A percentile compares a stretch with the other conserved stretches of the same genome.
Evolutionary conservation across 2,113 vertebrate species (phyloP).

Genomic region (Canis aureus): DNA sequence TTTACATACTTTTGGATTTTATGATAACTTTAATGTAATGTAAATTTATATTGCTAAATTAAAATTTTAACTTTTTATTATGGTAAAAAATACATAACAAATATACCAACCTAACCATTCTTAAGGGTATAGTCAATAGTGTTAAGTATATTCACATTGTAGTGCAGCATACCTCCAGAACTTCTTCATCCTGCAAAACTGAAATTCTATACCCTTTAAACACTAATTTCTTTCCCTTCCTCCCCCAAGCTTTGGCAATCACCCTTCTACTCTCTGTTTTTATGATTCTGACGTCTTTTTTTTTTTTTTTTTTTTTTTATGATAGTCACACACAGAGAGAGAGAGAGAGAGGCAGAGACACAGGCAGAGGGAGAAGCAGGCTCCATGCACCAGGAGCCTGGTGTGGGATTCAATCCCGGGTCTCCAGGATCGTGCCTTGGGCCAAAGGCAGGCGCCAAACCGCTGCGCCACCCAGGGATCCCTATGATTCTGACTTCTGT

Average conservation of each 20-base stretch:
- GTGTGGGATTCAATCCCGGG: no score
- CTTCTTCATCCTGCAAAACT: neutral
- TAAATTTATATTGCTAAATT: neutral
- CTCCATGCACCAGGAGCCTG: no score
- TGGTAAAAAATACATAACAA: neutral
- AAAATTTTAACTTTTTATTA: neutral
- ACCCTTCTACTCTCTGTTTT: neutral
- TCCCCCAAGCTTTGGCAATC: neutral
- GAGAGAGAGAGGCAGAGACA: no score
- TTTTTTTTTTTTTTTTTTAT: no score
- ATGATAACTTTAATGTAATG: neutral
- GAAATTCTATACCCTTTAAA: neutral
- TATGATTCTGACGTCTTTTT: neutral
- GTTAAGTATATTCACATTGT: slow-evolving; percentile 2
- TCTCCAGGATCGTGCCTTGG: no score
- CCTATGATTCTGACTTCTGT: neutral
- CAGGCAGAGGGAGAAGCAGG: no score
- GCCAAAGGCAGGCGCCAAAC: no score
- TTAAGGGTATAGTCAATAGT: neutral
- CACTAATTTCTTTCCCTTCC: neutral
- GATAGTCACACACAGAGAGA: no score
- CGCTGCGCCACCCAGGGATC: no score
- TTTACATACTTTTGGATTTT: neutral
- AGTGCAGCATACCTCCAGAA: neutral
- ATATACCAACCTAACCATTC: neutral